These are phyloP conservation scores for Daphoenositta chrysoptera DNA, from an alignment of 2,113 vertebrate genomes.

Conservation along the genomic window DNA sequence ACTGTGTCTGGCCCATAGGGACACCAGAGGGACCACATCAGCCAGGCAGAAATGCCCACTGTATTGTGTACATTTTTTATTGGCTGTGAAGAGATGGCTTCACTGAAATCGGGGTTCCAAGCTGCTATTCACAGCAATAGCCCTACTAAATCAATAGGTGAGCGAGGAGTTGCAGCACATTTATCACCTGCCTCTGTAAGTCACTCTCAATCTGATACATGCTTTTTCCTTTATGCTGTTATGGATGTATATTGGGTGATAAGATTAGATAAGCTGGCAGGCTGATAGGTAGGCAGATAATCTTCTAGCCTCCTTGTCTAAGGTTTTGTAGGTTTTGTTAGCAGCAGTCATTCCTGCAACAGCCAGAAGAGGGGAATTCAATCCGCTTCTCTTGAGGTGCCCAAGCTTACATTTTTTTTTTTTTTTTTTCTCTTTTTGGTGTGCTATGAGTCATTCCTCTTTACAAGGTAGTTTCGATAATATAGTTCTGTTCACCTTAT, in stretches of 20 bases:
- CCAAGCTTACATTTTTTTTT: background rate
- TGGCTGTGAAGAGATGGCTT: background rate
- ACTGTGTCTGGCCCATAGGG: background rate
- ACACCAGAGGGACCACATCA: background rate
- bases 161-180: background rate
- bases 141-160: background rate
- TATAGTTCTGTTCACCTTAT: background rate
- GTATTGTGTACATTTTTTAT: background rate
- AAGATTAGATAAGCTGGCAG: conserved; percentile 28
- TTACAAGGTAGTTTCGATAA: background rate
- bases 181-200: conserved; percentile 8
- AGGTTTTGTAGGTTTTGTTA: conserved; percentile 31
- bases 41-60: background rate
- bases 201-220: conserved; percentile 9
- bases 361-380: conserved; percentile 41
- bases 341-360: background rate
- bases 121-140: background rate
- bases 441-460: background rate
- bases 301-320: conserved; percentile 8
- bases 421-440: no score
- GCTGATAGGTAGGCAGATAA: conserved; percentile 39
- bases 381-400: background rate
- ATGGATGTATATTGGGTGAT: background rate
- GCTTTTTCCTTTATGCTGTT: background rate
- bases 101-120: background rate